Base-by-base conservation (phyloP, 2,113 vertebrate species). In the Pachypanchax playfairii region DNA sequence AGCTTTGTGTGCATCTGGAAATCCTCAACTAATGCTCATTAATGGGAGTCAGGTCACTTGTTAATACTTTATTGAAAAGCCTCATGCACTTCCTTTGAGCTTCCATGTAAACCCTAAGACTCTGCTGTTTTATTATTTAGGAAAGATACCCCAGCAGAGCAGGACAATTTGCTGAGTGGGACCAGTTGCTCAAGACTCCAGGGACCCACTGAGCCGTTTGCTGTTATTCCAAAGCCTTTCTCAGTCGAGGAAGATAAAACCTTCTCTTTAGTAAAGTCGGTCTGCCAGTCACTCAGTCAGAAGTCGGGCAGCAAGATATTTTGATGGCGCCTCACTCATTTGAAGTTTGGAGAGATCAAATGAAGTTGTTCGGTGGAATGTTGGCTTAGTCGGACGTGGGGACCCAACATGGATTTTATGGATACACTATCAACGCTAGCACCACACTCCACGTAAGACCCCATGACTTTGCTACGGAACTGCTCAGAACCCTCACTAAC, bases 301-400 rank as follows among this genome's bases (percentile, higher is more conserved):
- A 62, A 28, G 46, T 70, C 69, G 52, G 67, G 48, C 66, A 54
- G 68, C 28, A 1, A 4, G 64, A 47, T 77, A 75, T 55, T 80
- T 75, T 69, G 75, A 80, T 75, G 49, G 49, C 67, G 74, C 70
- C 54, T 73, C 83, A 82, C 75, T 88, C 75, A 79, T 83, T 59
- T 57, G 47, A 53, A 42, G 80, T 87, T 75, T 83, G 76, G 62
- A 81, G 52, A 77, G 86, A 72, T 79, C 70, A 77, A 83, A 56
- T 33, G 62, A 71, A 86, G 69, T 28, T 55, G 33, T 67, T 67
- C 66, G 57, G 63, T 74, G 80, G 46, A 61, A 70, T 71, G 61
- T 48, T 51, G 33, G 29, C n/a, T n/a, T n/a, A n/a, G n/a, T n/a
- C n/a, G n/a, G n/a, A n/a, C n/a, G n/a, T n/a, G n/a, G n/a, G n/a